phyloP scores from a whole-genome alignment of 2,797 vertebrate species.

The Cetoscarus ocellatus region DNA sequence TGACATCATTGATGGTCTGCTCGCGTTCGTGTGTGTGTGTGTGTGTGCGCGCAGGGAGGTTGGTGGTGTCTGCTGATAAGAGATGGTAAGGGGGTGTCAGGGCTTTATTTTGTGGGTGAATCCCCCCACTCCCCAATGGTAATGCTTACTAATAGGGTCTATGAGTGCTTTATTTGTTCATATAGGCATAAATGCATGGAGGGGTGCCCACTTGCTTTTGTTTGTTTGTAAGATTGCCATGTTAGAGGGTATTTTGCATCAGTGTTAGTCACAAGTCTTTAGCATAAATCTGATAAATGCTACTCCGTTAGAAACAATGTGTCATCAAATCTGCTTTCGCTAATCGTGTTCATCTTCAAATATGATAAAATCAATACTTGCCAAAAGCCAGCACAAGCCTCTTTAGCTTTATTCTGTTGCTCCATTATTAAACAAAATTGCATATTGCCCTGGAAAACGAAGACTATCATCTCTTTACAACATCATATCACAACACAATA shows the following conservation, averaged over 20 bases:
- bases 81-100: constrained; percentile 64
- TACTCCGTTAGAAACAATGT: constrained; percentile 1
- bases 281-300: constrained; percentile 29
- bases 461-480: neutral
- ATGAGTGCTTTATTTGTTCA: constrained; percentile 14
- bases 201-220: constrained; percentile 27
- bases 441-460: neutral
- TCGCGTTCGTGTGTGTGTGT: constrained; percentile 50
- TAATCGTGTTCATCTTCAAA: constrained; percentile 4
- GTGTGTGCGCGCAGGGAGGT: constrained; percentile 54
- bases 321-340: neutral
- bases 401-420: neutral
- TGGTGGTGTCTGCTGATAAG: constrained; percentile 81
- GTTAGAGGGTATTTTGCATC: constrained; percentile 10
- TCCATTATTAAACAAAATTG: neutral
- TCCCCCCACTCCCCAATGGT: constrained; percentile 52
- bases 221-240: constrained; percentile 28
- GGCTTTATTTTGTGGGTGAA: constrained; percentile 55
- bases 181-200: neutral
- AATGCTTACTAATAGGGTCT: constrained; percentile 69
- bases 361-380: neutral
- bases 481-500: neutral
- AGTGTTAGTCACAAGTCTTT: constrained; percentile 43
- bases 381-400: neutral
- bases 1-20: constrained; percentile 82